A percentile compares a stretch with the other conserved stretches of the same genome.
phyloP scores from a whole-genome alignment of 1,140 invertebrate species.

The Brachionus sp. region DNA sequence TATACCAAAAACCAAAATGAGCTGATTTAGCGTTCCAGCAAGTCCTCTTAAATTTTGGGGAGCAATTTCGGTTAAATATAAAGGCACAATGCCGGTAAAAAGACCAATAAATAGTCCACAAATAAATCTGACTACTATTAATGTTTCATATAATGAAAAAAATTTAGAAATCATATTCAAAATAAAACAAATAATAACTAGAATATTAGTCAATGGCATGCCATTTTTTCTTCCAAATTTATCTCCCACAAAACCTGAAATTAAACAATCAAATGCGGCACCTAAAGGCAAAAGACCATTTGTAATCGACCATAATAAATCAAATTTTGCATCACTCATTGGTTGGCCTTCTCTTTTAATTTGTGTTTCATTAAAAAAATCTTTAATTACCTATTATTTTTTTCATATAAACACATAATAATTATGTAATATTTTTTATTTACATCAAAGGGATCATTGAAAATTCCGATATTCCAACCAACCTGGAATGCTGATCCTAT shows the following conservation, averaged over 20 bases:
- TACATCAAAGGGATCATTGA: conserved; percentile 80
- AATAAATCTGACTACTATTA: conserved; percentile 74
- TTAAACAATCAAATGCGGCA: conserved; percentile 80
- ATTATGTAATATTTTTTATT: conserved; percentile 7
- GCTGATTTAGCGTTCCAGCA: conserved; percentile 78
- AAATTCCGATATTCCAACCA: conserved; percentile 89
- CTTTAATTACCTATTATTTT: not conserved
- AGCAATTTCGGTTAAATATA: conserved; percentile 82
- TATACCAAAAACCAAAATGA: conserved; percentile 81
- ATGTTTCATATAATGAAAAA: conserved; percentile 62
- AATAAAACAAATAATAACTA: conserved; percentile 9
- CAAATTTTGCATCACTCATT: conserved; percentile 3
- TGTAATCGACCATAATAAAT: conserved; percentile 63
- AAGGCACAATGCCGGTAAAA: conserved; percentile 71
- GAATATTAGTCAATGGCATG: not conserved
- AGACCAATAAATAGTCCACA: conserved; percentile 31
- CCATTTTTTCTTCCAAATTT: conserved; percentile 64
- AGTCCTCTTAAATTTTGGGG: conserved; percentile 74
- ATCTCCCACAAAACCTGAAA: conserved; percentile 72
- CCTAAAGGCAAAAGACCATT: conserved; percentile 83
- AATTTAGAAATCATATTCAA: conserved; percentile 17
- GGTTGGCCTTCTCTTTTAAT: not conserved
- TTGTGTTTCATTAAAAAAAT: conserved; percentile 18
- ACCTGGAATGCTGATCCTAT: conserved; percentile 91
- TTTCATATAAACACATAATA: not conserved